Conservation (phyloP, 1,140 invertebrate species). For the Heliconius nattereri region DNA sequence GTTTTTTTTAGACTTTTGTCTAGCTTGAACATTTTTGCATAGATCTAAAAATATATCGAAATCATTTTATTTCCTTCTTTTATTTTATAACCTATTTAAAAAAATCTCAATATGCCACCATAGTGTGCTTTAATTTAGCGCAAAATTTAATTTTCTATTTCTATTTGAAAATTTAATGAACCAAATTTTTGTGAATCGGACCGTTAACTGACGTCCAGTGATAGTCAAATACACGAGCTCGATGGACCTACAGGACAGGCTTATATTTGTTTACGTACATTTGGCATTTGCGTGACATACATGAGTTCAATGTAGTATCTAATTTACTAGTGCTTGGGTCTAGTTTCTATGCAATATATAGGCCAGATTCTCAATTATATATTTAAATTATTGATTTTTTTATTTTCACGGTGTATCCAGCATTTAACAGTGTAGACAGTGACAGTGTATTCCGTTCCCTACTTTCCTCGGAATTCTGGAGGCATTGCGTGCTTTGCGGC, state of each 20-base stretch:
- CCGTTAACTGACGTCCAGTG: neutral
- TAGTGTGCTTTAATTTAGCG: neutral
- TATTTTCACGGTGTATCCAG: no score
- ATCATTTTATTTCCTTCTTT: neutral
- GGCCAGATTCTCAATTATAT: neutral
- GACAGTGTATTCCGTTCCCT: no score
- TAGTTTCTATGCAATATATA: no score
- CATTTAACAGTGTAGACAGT: no score
- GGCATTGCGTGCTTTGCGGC: no score
- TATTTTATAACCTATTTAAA: no score
- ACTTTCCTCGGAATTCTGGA: no score
- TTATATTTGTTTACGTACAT: neutral
- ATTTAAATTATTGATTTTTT: neutral
- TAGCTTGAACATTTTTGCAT: no score
- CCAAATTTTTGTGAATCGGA: neutral
- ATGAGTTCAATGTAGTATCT: neutral
- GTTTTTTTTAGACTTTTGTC: no score
- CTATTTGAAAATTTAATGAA: slow-evolving; percentile 6
- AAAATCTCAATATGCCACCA: no score
- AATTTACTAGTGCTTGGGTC: no score
- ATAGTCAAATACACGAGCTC: neutral
- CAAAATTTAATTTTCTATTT: slow-evolving; percentile 6
- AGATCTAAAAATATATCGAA: neutral
- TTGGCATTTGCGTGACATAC: neutral
- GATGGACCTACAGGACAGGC: neutral